Evolutionary conservation across 2,797 vertebrate species (phyloP).

Genomic region (Siniperca obscura): DNA sequence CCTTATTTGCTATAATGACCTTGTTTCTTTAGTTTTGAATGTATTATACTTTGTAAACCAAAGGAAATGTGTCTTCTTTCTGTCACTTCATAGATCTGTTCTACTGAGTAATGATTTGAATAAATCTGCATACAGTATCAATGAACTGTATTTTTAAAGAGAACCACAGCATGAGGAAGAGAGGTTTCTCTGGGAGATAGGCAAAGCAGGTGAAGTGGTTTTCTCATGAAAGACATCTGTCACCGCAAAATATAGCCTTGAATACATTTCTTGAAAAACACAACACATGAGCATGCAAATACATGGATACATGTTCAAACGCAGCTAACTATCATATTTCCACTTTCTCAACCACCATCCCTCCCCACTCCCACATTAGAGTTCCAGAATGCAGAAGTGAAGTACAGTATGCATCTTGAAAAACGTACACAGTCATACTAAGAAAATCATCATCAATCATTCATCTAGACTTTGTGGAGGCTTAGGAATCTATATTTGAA

Average conservation of each 20-base stretch:
- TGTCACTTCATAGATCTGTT: neutral
- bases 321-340: too few relatives aligned
- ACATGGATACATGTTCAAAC: neutral
- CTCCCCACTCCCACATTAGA: neutral
- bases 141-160: neutral
- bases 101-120: neutral
- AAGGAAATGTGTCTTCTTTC: neutral
- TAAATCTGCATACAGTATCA: neutral
- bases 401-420: neutral
- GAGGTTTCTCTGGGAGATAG: neutral
- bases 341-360: neutral
- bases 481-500: too few relatives aligned
- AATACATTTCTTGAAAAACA: conserved; percentile 16
- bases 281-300: neutral
- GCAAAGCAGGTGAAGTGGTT: conserved; percentile 17
- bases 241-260: neutral
- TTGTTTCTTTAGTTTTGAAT: neutral
- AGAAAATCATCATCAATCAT: neutral
- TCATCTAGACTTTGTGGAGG: neutral
- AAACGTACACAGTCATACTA: neutral
- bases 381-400: neutral
- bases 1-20: neutral
- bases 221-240: conserved; percentile 22
- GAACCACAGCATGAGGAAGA: neutral
- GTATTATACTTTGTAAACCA: neutral